Evolutionary conservation across 2,797 vertebrate genomes (phyloP).

Genomic region (Scolopax rusticola): DNA sequence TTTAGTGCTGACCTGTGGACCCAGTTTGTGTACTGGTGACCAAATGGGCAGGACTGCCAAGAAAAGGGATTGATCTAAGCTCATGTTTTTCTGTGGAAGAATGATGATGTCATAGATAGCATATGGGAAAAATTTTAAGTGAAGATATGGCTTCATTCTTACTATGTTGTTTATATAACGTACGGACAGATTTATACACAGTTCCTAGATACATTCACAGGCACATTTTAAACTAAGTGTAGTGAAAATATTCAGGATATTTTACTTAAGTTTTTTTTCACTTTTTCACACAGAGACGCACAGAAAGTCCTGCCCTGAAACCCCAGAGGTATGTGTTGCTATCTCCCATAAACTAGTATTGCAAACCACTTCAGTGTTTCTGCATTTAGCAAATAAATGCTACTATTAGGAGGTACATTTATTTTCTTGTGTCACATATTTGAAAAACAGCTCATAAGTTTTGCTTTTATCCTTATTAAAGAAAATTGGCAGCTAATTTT

Average conservation of each 20-base stretch:
- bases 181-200: neutral
- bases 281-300: constrained; percentile 37
- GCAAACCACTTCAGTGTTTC: neutral
- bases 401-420: neutral
- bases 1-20: neutral
- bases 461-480: constrained; percentile 4
- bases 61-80: neutral
- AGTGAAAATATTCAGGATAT: neutral
- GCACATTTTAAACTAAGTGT: neutral
- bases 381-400: neutral
- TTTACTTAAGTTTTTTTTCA: neutral
- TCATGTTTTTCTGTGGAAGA: neutral
- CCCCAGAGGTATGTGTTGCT: constrained; percentile 19
- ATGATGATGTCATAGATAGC: neutral
- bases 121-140: neutral
- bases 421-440: neutral
- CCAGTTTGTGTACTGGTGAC: neutral
- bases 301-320: neutral
- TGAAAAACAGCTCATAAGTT: neutral
- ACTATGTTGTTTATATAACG: neutral
- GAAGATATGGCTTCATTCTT: neutral
- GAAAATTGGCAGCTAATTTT: constrained; percentile 66
- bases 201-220: neutral
- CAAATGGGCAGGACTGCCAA: neutral
- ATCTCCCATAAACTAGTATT: neutral